Evolutionary conservation across 2,797 vertebrate genomes (phyloP).

Genomic region (Phoebastria nigripes): DNA sequence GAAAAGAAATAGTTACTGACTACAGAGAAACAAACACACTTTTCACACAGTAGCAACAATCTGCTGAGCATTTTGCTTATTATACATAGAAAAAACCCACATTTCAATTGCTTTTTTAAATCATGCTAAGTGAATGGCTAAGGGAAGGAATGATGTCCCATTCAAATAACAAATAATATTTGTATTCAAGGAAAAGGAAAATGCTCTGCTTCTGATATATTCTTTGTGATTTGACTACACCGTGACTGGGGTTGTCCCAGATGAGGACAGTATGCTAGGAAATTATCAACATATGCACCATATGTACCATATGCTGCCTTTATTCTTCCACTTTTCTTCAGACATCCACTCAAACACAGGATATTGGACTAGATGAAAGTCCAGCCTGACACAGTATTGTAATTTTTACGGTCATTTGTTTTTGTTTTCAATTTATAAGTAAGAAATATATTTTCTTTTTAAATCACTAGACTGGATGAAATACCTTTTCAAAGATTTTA

Average conservation of each 20-base stretch:
- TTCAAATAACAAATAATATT: not conserved
- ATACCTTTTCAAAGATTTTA: not conserved
- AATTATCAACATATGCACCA: not conserved
- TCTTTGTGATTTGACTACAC: not conserved
- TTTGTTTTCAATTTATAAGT: not conserved
- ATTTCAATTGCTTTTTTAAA: not conserved
- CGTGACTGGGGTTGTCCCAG: not conserved
- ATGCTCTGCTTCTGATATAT: not conserved
- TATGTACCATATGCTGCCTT: not conserved
- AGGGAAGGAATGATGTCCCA: not conserved
- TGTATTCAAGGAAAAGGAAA: not conserved
- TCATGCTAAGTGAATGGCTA: not conserved
- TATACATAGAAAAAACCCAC: rapidly evolving
- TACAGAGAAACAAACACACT: not conserved
- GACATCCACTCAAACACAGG: not conserved
- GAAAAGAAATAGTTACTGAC: not conserved
- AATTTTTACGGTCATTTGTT: not conserved
- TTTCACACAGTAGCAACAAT: not conserved
- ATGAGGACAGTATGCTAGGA: not conserved
- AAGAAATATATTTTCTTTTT: not conserved
- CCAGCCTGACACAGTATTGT: not conserved
- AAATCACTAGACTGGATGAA: not conserved
- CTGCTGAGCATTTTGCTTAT: not conserved
- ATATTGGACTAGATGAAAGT: not conserved
- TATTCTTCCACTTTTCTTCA: not conserved